Evolutionary conservation across 1,140 invertebrate genomes (phyloP).

Genomic region (Harpegnathos saltator): DNA sequence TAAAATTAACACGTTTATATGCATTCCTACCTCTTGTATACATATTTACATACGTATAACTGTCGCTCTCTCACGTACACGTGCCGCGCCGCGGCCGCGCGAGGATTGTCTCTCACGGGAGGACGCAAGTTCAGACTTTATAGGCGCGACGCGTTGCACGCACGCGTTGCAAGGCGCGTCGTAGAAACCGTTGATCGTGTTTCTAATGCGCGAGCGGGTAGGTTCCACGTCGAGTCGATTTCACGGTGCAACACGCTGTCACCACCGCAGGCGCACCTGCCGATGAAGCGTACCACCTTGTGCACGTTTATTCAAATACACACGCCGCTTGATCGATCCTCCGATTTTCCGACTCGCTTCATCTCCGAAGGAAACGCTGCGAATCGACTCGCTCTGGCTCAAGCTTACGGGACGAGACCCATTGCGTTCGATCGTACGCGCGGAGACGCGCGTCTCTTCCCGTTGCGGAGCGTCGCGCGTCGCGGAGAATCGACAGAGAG

Average conservation of each 20-base stretch:
- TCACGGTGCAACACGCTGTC: slow-evolving; percentile 75
- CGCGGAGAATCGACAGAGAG: too few species aligned
- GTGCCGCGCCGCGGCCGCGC: slow-evolving; percentile 43
- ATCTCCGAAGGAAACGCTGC: slow-evolving; percentile 19
- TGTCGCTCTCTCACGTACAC: slow-evolving; percentile 36
- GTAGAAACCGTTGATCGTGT: slow-evolving; percentile 37
- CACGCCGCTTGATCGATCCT: slow-evolving; percentile 22
- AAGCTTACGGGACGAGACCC: neutral
- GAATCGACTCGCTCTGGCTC: neutral
- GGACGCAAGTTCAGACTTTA: slow-evolving; percentile 42
- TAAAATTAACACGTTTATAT: slow-evolving; percentile 57
- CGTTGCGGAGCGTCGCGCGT: too few species aligned
- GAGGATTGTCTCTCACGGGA: neutral
- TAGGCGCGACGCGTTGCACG: slow-evolving; percentile 17
- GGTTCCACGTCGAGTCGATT: slow-evolving; percentile 54
- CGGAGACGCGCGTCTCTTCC: neutral
- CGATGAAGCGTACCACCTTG: slow-evolving; percentile 42
- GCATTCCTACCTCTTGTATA: slow-evolving; percentile 47
- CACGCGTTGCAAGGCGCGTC: slow-evolving; percentile 15
- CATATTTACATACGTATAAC: slow-evolving; percentile 37
- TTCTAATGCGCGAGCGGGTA: slow-evolving; percentile 34
- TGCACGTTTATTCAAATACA: slow-evolving; percentile 54
- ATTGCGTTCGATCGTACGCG: neutral
- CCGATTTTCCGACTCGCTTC: slow-evolving; percentile 22
- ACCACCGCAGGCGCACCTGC: slow-evolving; percentile 31